Base-by-base conservation (phyloP, 2,113 vertebrate genomes). In the Alexandromys fortis region DNA sequence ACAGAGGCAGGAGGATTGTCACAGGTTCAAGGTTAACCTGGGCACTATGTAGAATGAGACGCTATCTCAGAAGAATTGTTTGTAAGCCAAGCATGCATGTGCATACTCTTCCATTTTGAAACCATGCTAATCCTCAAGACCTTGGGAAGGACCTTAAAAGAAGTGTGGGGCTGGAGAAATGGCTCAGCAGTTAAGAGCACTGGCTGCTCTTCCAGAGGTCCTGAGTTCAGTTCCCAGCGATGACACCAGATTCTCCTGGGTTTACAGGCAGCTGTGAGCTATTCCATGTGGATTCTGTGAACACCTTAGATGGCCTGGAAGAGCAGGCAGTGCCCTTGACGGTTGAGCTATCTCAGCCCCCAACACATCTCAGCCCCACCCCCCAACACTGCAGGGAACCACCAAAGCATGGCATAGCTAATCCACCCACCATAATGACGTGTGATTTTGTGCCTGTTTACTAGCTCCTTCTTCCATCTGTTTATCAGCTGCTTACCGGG, bases 391-490 rank as follows among this genome's bases (percentile, higher is more conserved):
- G 55, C 12, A 30, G 30, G 38, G 11, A 10, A 11, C 21, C n/a
- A 75, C 22, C 28, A 8, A 28, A 82, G 11, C 52, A 24, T 14
- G n/a, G 52, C 22, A 38, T 9, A 13, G 4, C 0, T 3, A 42
- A 47, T 21, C 13, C 16, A 0, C 13, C 63, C 42, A 35, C 35
- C 19, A 42, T 68, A 47, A 17, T 9, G 17, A 9, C 3, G 19
- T 33, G 11, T 55, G 2, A 1, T 58, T 67, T 52, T 17, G 0
- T 1, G 52, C n/a, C 42, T 58, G 11, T 58, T 58, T 1, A 58
- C 89, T 47, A 26, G 12, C n/a, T 68, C 9, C 35, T 30, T 63
- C 30, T 0, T 88, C 61, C 35, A 2, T 28, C 33, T 42, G 21
- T 38, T 42, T 45, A 45, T 47, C 35, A 35, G 4, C 28, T 47